Evolutionary conservation across 2,797 vertebrate species (phyloP).

Genomic region (Cossypha dichroa): DNA sequence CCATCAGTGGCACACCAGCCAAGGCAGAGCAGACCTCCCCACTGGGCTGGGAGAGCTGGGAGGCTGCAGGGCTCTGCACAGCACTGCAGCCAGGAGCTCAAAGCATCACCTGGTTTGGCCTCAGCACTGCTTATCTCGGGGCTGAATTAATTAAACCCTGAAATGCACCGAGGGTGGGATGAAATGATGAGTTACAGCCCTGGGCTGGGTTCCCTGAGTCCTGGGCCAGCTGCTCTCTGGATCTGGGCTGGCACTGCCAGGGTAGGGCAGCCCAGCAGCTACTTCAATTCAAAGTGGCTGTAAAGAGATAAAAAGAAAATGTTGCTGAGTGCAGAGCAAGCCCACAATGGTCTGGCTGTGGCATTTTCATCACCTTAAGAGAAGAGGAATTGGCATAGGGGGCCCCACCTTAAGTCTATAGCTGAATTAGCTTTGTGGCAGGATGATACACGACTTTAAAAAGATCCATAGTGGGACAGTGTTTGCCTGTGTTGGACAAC

Average conservation of each 20-base stretch:
- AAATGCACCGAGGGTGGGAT: background rate
- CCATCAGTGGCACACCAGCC: background rate
- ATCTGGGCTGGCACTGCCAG: background rate
- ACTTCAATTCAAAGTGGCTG: background rate
- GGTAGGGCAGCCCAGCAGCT: background rate
- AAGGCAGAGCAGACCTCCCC: background rate
- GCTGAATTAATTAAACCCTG: constrained; percentile 6
- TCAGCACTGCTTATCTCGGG: rapidly evolving
- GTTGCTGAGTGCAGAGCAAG: background rate
- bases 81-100: background rate
- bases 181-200: background rate
- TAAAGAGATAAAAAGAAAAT: background rate
- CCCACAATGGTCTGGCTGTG: rapidly evolving
- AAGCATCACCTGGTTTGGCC: background rate
- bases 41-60: background rate
- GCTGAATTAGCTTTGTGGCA: background rate
- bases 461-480: background rate
- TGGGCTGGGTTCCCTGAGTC: background rate
- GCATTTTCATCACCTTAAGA: background rate
- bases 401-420: background rate
- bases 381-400: background rate
- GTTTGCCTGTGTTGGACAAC: background rate
- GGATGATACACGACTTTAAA: background rate
- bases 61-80: background rate
- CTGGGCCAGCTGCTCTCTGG: background rate